Base-by-base conservation (phyloP, 2,797 vertebrate genomes). In the Lateolabrax maculatus region DNA sequence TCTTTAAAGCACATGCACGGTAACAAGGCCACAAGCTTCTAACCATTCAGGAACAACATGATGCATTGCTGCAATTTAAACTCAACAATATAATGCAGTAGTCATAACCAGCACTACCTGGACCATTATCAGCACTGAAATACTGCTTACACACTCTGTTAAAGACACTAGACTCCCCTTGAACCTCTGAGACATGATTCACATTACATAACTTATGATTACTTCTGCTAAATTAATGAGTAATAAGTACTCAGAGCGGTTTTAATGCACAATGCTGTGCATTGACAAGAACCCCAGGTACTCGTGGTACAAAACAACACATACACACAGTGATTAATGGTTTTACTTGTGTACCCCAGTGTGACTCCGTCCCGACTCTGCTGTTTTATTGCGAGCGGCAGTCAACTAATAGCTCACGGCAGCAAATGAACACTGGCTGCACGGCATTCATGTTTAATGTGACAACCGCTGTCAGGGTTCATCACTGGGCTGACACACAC, bases 361-460 rank as follows among this genome's bases (percentile, higher is more conserved):
- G 67, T 66, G 70, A 65, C 51, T 83, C 41, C 1, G 21, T 76
- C 67, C 81, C 70, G 34, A 48, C 60, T 78, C 61, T 29, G 62
- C 60, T 67, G 12, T 66, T 46, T 74, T 29, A 57, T 49, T 63
- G 19, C 15, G 8, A 71, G 68, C 9, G 5, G 29, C 18, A 61
- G 71, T 64, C 4, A 8, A 69, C 75, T 79, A 86, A 83, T 52
- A 43, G 58, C 80, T 57, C 8, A 10, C n/a, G n/a, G 73, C 84
- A 81, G 72, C 34, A 64, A 71, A 73, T 66, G 71, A 85, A 72
- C 79, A 67, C 18, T 64, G 64, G 68, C 60, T 76, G 64, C 49
- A 44, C 11, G 6, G 46, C 74, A 61, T 78, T 48, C 81, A 44
- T 83, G 81, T 76, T 86, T 80, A 83, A 87, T 84, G 69, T 80